A percentile compares a stretch with the other conserved stretches of the same genome.
Evolutionary conservation across 2,113 vertebrate species (phyloP).

Genomic region (Tauraco erythrolophus): DNA sequence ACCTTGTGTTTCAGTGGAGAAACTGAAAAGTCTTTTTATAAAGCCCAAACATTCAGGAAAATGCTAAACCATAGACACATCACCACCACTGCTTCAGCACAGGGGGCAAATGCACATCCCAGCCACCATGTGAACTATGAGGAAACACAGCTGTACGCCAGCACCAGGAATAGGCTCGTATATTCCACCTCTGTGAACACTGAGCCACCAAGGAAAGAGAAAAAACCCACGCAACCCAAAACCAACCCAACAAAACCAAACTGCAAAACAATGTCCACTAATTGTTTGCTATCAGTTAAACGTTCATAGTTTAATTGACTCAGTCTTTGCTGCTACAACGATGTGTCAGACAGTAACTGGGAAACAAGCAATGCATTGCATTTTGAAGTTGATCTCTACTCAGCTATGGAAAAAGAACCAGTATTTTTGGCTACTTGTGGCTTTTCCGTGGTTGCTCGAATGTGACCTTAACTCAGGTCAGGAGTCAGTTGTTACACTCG

Average conservation of each 20-base stretch:
- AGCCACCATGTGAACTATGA: accelerated
- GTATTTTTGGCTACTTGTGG: neutral
- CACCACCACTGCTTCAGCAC: neutral
- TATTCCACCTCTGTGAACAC: neutral
- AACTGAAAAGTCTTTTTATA: neutral
- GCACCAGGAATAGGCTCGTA: neutral
- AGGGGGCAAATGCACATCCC: neutral
- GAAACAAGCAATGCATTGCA: neutral
- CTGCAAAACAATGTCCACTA: neutral
- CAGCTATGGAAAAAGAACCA: neutral
- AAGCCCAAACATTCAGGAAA: neutral
- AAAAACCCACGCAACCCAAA: neutral
- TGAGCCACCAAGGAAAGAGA: neutral
- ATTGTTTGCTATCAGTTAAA: neutral
- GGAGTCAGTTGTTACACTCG: neutral
- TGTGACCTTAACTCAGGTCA: neutral
- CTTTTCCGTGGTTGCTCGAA: neutral
- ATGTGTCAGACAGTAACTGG: too few relatives aligned
- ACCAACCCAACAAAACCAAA: neutral
- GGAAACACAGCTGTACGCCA: neutral
- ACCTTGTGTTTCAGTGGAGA: neutral
- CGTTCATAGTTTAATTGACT: neutral
- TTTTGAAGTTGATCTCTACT: neutral
- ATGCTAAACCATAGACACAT: neutral
- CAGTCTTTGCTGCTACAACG: neutral